phyloP scores from a whole-genome alignment of 2,888 invertebrate genomes.

The Pherbina coryleti region DNA sequence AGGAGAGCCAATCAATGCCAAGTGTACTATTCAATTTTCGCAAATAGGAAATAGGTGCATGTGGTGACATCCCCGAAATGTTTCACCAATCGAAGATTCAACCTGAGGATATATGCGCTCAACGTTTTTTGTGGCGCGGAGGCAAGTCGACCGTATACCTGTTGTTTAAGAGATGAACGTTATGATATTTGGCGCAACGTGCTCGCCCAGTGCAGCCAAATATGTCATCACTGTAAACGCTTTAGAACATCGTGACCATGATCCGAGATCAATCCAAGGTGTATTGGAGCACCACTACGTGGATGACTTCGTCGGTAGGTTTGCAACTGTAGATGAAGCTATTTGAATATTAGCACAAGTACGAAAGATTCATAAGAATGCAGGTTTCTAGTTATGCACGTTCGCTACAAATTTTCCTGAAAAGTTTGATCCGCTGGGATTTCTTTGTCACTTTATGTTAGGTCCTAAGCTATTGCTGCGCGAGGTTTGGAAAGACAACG shows the following conservation, averaged over 20 bases:
- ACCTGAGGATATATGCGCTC: slow-evolving; percentile 2
- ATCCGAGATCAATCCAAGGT: too few species aligned
- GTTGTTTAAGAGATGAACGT: too few species aligned
- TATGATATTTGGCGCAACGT: too few species aligned
- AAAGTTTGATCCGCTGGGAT: slow-evolving; percentile 26
- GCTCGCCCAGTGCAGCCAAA: too few species aligned
- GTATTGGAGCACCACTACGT: too few species aligned
- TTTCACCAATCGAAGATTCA: slow-evolving; percentile 41
- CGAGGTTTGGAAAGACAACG: too few species aligned
- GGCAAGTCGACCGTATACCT: too few species aligned
- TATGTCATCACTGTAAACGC: too few species aligned
- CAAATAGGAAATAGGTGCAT: slow-evolving; percentile 36
- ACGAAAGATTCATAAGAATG: slow-evolving; percentile 30
- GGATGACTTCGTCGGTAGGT: slow-evolving; percentile 23
- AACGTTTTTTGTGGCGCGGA: too few species aligned
- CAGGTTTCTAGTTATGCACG: background rate
- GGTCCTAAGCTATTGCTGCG: background rate
- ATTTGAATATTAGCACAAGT: slow-evolving; percentile 20
- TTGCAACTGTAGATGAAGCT: background rate
- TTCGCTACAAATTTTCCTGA: background rate
- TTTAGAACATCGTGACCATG: too few species aligned
- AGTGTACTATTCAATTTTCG: slow-evolving; percentile 44
- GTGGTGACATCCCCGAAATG: slow-evolving; percentile 47
- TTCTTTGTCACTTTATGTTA: slow-evolving; percentile 25
- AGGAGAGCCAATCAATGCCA: slow-evolving; percentile 41